Evolutionary conservation across 2,888 invertebrate species (phyloP).

Genomic region (Morinoia aosen): DNA sequence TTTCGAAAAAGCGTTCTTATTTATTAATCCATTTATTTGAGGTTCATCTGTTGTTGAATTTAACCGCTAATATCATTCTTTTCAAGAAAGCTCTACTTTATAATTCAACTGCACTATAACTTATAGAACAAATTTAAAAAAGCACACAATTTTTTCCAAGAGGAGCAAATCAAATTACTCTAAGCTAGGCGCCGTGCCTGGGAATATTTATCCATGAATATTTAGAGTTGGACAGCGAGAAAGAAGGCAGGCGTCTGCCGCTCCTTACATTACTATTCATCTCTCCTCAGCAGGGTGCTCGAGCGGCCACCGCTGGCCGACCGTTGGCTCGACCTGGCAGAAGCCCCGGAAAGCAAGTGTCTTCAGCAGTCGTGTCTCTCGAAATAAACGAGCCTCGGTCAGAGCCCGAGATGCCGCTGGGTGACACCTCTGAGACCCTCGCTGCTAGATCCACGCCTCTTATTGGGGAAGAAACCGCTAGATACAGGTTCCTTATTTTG

Average conservation of each 20-base stretch:
- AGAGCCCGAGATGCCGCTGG: background rate
- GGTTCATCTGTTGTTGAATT: background rate
- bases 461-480: background rate
- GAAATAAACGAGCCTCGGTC: slow-evolving; percentile 18
- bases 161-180: background rate
- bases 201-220: slow-evolving; percentile 8
- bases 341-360: background rate
- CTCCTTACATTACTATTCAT: slow-evolving; percentile 4
- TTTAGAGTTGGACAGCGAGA: background rate
- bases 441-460: background rate
- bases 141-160: background rate
- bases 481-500: background rate
- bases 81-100: background rate
- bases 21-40: no score
- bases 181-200: background rate
- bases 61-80: background rate
- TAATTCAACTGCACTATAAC: background rate
- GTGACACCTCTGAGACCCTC: slow-evolving; percentile 2
- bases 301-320: background rate
- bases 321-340: background rate
- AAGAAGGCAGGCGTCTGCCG: background rate
- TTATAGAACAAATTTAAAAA: background rate
- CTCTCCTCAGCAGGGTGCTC: background rate
- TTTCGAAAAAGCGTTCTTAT: no score
- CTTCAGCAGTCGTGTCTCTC: slow-evolving; percentile 6